These are phyloP conservation scores for Agrochola macilenta DNA, from an alignment of 2,888 invertebrate species.

Conservation along the genomic window DNA sequence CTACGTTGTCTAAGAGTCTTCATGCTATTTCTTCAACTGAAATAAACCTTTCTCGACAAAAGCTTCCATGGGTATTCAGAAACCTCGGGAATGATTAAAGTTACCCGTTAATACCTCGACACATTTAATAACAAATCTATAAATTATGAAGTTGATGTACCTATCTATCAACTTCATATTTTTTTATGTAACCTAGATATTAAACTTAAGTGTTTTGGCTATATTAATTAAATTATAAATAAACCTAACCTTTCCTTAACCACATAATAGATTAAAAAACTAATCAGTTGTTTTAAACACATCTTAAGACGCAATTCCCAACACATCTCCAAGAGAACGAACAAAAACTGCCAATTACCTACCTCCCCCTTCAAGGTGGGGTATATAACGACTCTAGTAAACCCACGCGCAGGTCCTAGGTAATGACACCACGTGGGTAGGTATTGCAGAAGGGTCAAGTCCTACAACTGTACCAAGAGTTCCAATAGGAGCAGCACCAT, in stretches of 20 bases:
- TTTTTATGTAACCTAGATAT: background rate
- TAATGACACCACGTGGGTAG: slow-evolving; percentile 74
- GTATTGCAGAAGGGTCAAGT: slow-evolving; percentile 27
- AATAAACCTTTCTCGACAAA: background rate
- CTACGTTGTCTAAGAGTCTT: background rate
- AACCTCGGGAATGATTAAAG: background rate
- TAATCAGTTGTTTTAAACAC: slow-evolving; percentile 25
- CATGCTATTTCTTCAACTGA: background rate
- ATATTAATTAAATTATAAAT: background rate
- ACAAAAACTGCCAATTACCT: slow-evolving; percentile 57
- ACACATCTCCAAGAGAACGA: slow-evolving; percentile 44
- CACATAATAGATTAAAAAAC: background rate
- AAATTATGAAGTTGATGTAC: background rate
- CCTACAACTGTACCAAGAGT: too few species aligned
- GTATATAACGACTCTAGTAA: slow-evolving; percentile 71
- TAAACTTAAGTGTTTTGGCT: too few species aligned
- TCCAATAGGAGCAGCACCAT: too few species aligned
- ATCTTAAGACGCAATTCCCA: slow-evolving; percentile 21
- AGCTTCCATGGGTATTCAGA: background rate
- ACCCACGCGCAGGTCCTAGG: slow-evolving; percentile 80
- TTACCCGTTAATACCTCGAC: background rate
- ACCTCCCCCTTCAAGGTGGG: slow-evolving; percentile 53
- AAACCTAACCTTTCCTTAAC: background rate
- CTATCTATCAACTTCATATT: too few species aligned
- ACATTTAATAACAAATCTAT: background rate